Conservation (phyloP, 2,888 invertebrate genomes). For the Cacoxenus indagator region DNA sequence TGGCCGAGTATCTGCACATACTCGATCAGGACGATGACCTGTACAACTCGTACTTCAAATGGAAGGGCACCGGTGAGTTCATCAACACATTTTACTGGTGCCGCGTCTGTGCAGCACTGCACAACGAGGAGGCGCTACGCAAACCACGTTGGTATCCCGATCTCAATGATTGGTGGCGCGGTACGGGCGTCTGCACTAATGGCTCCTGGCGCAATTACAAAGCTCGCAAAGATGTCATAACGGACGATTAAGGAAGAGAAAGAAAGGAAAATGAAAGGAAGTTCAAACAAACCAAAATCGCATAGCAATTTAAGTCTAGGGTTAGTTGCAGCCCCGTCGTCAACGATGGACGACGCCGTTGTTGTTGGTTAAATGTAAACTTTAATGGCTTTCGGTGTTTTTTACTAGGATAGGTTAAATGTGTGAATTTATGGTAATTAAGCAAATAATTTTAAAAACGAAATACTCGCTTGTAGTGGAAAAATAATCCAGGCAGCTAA, state of each 20-base stretch:
- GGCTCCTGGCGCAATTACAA: conserved; percentile 77
- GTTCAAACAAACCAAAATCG: neutral
- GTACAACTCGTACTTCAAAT: conserved; percentile 95
- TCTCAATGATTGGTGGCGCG: conserved; percentile 95
- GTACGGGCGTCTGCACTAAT: conserved; percentile 82
- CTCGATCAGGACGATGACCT: conserved; percentile 89
- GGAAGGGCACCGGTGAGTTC: conserved; percentile 96
- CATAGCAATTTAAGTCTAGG: neutral
- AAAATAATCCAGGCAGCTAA: conserved; percentile 1
- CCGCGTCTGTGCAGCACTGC: conserved; percentile 75
- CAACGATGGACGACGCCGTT: conserved; percentile 32
- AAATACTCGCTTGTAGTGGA: conserved; percentile 24
- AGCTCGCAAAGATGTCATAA: conserved; percentile 71
- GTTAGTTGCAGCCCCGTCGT: conserved; percentile 27
- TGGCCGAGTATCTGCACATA: conserved; percentile 88
- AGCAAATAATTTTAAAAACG: conserved; percentile 15
- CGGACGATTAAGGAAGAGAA: conserved; percentile 65
- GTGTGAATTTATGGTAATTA: no score
- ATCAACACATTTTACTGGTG: conserved; percentile 91
- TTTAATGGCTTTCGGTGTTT: conserved; percentile 18
- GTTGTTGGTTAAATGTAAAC: conserved; percentile 37
- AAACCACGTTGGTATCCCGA: conserved; percentile 73
- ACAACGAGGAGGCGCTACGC: conserved; percentile 70
- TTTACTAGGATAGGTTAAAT: conserved; percentile 42
- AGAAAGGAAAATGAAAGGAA: conserved; percentile 27